Percentiles rank a stretch among this genome's conserved stretches.
phyloP scores from a whole-genome alignment of 2,888 invertebrate species.

The Biston stratarius region DNA sequence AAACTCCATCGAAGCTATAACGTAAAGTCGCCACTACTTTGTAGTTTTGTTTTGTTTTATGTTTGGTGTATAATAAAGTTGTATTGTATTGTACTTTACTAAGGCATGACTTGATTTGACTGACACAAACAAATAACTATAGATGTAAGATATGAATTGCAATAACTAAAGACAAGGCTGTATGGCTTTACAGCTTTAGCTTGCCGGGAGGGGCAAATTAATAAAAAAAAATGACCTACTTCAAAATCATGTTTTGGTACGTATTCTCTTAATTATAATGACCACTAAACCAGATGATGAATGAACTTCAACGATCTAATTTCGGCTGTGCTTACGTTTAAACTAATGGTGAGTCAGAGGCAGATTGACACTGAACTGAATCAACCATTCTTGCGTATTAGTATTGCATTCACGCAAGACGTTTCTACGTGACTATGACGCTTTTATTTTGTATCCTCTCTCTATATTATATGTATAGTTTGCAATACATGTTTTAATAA shows the following conservation, averaged over 20 bases:
- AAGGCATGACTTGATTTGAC: too few species aligned
- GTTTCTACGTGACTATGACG: slow-evolving; percentile 9
- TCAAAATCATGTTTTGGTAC: background rate
- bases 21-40: too few species aligned
- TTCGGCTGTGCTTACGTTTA: slow-evolving; percentile 8
- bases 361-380: slow-evolving; percentile 2
- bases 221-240: too few species aligned
- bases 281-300: slow-evolving; percentile 1
- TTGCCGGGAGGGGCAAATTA: too few species aligned
- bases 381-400: slow-evolving; percentile 2
- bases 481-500: background rate
- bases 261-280: background rate
- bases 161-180: too few species aligned
- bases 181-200: too few species aligned
- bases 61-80: too few species aligned
- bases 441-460: slow-evolving; percentile 2
- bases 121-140: too few species aligned
- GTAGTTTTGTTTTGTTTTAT: too few species aligned
- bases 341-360: slow-evolving; percentile 19
- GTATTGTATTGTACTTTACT: too few species aligned
- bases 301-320: slow-evolving; percentile 22
- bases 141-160: too few species aligned
- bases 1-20: too few species aligned
- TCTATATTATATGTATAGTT: background rate
- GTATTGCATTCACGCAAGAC: slow-evolving; percentile 10